These are phyloP conservation scores for Macrosoma leucophasiata DNA, from an alignment of 2,888 invertebrate species.

Conservation along the genomic window DNA sequence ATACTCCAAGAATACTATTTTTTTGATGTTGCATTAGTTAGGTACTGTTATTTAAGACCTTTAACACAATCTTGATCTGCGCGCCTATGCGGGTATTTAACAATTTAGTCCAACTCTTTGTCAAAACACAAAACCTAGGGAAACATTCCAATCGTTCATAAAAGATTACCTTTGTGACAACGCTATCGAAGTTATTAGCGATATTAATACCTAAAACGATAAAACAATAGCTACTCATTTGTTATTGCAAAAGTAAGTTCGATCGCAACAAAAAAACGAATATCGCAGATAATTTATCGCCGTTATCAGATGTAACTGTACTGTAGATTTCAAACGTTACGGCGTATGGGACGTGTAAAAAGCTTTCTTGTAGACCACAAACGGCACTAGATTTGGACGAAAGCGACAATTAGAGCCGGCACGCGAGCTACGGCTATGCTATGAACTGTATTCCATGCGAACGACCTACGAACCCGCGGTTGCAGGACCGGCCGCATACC, in stretches of 20 bases:
- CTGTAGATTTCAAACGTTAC: too few relatives aligned
- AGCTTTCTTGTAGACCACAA: slow-evolving; percentile 43
- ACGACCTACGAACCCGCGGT: slow-evolving; percentile 62
- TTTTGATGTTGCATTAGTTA: too few relatives aligned
- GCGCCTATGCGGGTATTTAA: too few relatives aligned
- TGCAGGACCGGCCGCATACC: slow-evolving; percentile 49
- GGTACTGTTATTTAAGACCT: too few relatives aligned
- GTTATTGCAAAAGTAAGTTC: slow-evolving; percentile 46
- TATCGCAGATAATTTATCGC: slow-evolving; percentile 56
- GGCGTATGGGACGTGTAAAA: slow-evolving; percentile 30
- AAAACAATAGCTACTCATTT: slow-evolving; percentile 49
- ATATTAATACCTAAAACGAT: slow-evolving; percentile 41
- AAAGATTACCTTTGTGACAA: too few relatives aligned
- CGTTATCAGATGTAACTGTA: slow-evolving; percentile 57
- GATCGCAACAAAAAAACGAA: slow-evolving; percentile 40
- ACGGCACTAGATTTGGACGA: too few relatives aligned
- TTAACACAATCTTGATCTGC: too few relatives aligned
- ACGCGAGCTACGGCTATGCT: slow-evolving; percentile 16
- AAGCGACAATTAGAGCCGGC: slow-evolving; percentile 14
- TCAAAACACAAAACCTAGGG: too few relatives aligned
- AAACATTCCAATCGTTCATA: too few relatives aligned
- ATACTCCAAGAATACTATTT: too few relatives aligned
- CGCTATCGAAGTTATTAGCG: slow-evolving; percentile 29
- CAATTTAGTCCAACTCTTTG: too few relatives aligned
- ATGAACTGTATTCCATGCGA: slow-evolving; percentile 38